phyloP scores from a whole-genome alignment of 2,113 vertebrate genomes.

The Scolopax mira region DNA sequence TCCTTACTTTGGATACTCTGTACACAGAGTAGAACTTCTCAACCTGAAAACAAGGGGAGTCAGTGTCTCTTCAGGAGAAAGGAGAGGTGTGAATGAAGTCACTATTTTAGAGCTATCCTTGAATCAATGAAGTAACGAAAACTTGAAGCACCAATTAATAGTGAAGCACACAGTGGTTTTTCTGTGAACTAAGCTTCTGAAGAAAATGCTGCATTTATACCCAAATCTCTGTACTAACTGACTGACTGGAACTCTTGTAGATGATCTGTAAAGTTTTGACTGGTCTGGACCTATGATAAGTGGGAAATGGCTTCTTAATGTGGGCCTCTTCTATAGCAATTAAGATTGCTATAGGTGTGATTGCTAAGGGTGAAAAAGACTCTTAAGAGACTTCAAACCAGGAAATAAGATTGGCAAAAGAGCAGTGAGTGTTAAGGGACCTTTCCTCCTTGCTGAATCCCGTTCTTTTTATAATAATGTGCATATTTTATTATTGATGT shows the following conservation, averaged over 20 bases:
- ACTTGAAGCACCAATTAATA: background rate
- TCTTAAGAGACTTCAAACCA: background rate
- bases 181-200: background rate
- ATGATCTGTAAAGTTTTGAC: background rate
- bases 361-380: background rate
- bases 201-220: background rate
- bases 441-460: background rate
- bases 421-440: background rate
- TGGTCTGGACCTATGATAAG: background rate
- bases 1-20: background rate
- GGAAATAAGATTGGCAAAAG: background rate
- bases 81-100: background rate
- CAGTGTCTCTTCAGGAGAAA: background rate
- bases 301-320: background rate
- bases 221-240: background rate
- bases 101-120: background rate
- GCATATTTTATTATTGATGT: background rate
- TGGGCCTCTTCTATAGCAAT: background rate
- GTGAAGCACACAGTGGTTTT: fast-evolving
- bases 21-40: background rate
- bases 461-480: background rate
- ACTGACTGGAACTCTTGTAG: background rate
- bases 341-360: no score
- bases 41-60: background rate
- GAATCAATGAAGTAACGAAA: background rate